Conservation (phyloP, 2,888 invertebrate genomes). For the Oligia strigilis region DNA sequence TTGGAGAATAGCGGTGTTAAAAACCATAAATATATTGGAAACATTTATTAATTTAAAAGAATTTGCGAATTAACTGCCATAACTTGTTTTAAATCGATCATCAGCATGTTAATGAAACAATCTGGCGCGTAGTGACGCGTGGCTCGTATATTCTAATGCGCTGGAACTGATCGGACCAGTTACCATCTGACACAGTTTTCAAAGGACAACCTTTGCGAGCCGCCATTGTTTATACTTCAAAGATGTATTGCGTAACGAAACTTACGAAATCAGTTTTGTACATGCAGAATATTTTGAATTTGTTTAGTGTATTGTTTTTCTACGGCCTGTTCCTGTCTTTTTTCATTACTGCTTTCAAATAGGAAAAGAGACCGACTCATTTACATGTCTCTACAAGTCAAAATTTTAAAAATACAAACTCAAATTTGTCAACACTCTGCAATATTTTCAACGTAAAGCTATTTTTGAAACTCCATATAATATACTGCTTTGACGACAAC, state of each 20-base stretch:
- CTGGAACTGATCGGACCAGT: constrained; percentile 76
- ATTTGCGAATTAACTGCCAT: neutral
- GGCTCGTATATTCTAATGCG: constrained; percentile 53
- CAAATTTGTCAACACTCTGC: neutral
- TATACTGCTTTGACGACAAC: neutral
- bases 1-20: neutral
- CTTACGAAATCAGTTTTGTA: constrained; percentile 72
- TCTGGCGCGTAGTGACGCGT: constrained; percentile 25
- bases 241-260: constrained; percentile 72
- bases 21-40: neutral
- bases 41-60: neutral
- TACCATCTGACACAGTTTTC: constrained; percentile 83
- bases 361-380: constrained; percentile 1
- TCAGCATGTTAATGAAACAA: constrained; percentile 33
- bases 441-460: constrained; percentile 3
- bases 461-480: constrained; percentile 10
- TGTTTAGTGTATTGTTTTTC: constrained; percentile 44
- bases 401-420: neutral
- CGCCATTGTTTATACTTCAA: constrained; percentile 81
- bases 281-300: constrained; percentile 61
- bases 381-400: constrained; percentile 4
- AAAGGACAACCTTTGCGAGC: constrained; percentile 83
- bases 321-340: constrained; percentile 15
- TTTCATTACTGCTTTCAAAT: constrained; percentile 8
- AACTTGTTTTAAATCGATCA: constrained; percentile 13